Percentiles rank a stretch among this genome's conserved stretches.
Evolutionary conservation across 2,113 vertebrate genomes (phyloP).

Genomic region (Tor tambroides): DNA sequence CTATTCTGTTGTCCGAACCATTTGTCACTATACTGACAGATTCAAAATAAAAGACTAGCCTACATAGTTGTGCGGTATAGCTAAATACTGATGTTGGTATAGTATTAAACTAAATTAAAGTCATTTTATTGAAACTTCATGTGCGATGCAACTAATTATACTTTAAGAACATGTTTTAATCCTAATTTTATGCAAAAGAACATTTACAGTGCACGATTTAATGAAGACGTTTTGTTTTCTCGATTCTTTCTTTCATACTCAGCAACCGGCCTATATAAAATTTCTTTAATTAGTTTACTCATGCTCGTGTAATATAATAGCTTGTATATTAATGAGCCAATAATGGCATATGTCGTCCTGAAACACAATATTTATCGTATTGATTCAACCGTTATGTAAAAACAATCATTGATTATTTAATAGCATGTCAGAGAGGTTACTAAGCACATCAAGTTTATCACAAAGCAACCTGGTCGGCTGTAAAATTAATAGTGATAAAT

Average conservation of each 20-base stretch:
- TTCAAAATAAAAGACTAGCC: neutral
- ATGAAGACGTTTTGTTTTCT: neutral
- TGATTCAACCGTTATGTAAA: constrained; percentile 53
- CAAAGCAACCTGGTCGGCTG: neutral
- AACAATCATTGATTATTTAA: constrained; percentile 60
- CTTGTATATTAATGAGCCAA: constrained; percentile 50
- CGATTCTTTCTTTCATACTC: constrained; percentile 16
- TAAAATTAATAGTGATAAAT: constrained; percentile 48
- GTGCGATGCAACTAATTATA: neutral
- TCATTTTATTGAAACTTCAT: neutral
- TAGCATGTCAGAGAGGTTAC: constrained; percentile 47
- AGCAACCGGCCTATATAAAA: constrained; percentile 28
- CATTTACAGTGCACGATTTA: too few species aligned
- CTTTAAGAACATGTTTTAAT: neutral
- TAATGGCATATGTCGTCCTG: constrained; percentile 50
- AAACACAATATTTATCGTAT: constrained; percentile 59
- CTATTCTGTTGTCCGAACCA: neutral
- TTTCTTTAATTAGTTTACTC: constrained; percentile 43
- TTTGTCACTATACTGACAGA: neutral
- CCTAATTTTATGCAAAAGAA: neutral
- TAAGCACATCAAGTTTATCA: constrained; percentile 37
- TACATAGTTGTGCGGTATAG: neutral
- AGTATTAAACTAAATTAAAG: too few species aligned
- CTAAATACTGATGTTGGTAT: neutral
- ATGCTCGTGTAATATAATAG: constrained; percentile 47